Evolutionary conservation across 2,888 invertebrate species (phyloP).

Genomic region (Drosophila affinis): DNA sequence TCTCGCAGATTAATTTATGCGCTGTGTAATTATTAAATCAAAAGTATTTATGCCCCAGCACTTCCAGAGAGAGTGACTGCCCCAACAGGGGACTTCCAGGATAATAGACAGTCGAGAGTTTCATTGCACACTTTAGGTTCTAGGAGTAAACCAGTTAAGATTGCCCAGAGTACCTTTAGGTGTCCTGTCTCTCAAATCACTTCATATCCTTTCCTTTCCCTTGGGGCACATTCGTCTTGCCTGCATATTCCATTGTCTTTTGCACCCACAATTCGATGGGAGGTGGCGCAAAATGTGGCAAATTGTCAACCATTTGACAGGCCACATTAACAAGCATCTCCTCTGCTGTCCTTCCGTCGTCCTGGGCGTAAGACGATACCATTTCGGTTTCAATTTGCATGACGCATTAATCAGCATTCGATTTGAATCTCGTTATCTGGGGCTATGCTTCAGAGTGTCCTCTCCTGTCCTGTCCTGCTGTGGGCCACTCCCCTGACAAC

Average conservation of each 20-base stretch:
- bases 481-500: conserved; percentile 26
- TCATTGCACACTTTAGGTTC: conserved; percentile 13
- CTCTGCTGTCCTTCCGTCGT: not conserved
- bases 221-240: conserved; percentile 5
- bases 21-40: conserved; percentile 68
- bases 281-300: conserved; percentile 23
- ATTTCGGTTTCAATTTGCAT: conserved; percentile 70
- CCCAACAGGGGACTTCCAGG: conserved; percentile 9
- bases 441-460: not conserved
- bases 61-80: not conserved
- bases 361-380: conserved; percentile 31
- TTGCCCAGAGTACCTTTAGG: not conserved
- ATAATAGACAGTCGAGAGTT: conserved; percentile 39
- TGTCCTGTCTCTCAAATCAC: not conserved
- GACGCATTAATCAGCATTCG: conserved; percentile 75
- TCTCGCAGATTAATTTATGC: conserved; percentile 57
- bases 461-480: not conserved
- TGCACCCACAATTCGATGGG: conserved; percentile 7
- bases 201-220: not conserved
- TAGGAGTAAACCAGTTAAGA: not conserved
- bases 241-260: conserved; percentile 12
- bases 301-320: conserved; percentile 43
- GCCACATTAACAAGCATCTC: conserved; percentile 30
- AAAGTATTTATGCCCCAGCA: conserved; percentile 39
- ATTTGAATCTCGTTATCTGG: conserved; percentile 76